Evolutionary conservation across 35 echinoderm and acorn worm genomes (phyloP).

Genomic region (Heliocidaris erythrogramma): DNA sequence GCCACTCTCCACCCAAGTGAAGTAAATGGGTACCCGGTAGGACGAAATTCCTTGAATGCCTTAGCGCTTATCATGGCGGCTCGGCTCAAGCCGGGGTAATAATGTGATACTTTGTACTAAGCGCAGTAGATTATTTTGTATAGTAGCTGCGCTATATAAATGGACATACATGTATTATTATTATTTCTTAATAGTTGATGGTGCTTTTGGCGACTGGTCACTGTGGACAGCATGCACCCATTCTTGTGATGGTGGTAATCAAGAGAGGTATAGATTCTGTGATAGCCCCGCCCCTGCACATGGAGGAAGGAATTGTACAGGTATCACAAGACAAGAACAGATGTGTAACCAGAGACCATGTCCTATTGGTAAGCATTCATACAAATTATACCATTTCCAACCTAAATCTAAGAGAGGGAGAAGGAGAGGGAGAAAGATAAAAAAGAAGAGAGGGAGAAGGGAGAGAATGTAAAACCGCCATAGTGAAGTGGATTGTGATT

Average conservation of each 20-base stretch:
- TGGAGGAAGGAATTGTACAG: conserved; percentile 70
- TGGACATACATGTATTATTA: too few relatives aligned
- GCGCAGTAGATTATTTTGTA: too few relatives aligned
- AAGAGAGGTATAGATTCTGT: conserved; percentile 69
- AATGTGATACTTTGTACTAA: too few relatives aligned
- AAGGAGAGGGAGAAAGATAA: too few relatives aligned
- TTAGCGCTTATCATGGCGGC: too few relatives aligned
- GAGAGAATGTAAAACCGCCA: background rate
- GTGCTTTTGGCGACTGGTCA: conserved; percentile 86
- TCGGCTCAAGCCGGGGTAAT: too few relatives aligned
- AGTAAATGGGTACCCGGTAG: too few relatives aligned
- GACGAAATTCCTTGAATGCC: too few relatives aligned
- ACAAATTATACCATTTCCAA: too few relatives aligned
- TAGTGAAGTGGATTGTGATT: background rate
- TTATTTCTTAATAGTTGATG: conserved; percentile 72
- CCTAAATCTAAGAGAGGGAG: too few relatives aligned
- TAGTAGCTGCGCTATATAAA: too few relatives aligned
- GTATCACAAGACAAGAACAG: conserved; percentile 30
- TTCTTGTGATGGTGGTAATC: conserved; percentile 83
- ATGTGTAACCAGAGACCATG: conserved; percentile 83
- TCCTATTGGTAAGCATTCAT: conserved; percentile 75
- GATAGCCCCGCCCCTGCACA: conserved; percentile 79
- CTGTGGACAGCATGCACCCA: conserved; percentile 81
- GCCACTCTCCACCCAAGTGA: too few relatives aligned
- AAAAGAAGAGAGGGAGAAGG: background rate